Conservation (phyloP, 2,888 invertebrate genomes). For the Machimus atricapillus region DNA sequence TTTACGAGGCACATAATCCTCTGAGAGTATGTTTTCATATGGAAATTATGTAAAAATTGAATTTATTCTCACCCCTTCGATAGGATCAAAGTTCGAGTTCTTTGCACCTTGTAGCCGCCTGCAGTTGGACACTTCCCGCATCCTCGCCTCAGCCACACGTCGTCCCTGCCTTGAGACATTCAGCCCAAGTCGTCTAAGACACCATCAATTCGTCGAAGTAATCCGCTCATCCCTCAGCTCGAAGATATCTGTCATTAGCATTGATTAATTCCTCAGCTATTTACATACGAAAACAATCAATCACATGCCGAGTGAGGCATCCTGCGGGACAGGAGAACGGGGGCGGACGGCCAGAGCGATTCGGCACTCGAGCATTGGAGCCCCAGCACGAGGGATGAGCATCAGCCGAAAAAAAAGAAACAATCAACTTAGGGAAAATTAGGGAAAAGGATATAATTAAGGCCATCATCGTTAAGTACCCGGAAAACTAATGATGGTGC, state of each 20-base stretch:
- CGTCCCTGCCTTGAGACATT: not conserved
- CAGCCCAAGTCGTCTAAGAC: not conserved
- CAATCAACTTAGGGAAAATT: constrained; percentile 52
- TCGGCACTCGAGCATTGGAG: not conserved
- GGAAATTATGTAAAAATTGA: not conserved
- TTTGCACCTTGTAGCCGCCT: not conserved
- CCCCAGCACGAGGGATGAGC: not conserved
- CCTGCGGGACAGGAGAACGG: not conserved
- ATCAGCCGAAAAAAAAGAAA: constrained; percentile 48
- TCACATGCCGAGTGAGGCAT: constrained; percentile 47
- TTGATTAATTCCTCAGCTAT: constrained; percentile 61
- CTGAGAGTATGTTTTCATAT: not conserved
- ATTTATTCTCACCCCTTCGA: not conserved
- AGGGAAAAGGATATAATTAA: constrained; percentile 57
- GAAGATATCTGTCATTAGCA: constrained; percentile 61
- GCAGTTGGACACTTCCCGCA: not conserved
- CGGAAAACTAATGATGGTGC: constrained; percentile 58
- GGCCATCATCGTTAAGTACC: constrained; percentile 61
- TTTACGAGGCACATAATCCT: not conserved
- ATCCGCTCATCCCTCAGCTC: constrained; percentile 44
- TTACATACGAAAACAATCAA: constrained; percentile 53
- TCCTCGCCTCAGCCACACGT: not conserved
- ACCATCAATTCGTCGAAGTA: constrained; percentile 28
- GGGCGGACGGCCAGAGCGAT: not conserved
- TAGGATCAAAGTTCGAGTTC: not conserved